Conservation (phyloP, 2,797 vertebrate species). For the Oryzias sinensis region DNA sequence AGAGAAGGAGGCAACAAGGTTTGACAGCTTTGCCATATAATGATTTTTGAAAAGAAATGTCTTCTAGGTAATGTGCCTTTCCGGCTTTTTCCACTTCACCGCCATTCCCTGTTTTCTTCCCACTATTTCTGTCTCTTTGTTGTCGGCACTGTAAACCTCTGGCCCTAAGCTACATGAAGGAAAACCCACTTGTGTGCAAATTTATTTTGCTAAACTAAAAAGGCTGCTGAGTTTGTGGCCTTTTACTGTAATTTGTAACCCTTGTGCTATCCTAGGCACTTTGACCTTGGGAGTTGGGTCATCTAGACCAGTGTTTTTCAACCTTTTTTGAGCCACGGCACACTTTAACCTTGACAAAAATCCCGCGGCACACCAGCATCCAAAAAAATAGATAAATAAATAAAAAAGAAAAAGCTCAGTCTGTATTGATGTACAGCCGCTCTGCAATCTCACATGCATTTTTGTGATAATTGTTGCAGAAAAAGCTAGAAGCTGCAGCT, state of each 20-base stretch:
- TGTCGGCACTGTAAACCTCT: constrained; percentile 49
- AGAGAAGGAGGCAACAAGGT: constrained; percentile 16
- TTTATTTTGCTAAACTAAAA: constrained; percentile 43
- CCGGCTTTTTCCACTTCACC: neutral
- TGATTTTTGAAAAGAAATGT: constrained; percentile 2
- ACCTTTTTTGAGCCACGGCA: too few relatives aligned
- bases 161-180: constrained; percentile 49
- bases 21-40: constrained; percentile 29
- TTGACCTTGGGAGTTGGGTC: too few relatives aligned
- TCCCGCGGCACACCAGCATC: too few relatives aligned
- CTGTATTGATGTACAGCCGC: too few relatives aligned
- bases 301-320: too few relatives aligned
- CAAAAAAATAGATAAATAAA: too few relatives aligned
- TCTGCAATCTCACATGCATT: too few relatives aligned
- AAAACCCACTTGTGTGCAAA: constrained; percentile 40
- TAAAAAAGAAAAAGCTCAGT: too few relatives aligned
- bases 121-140: constrained; percentile 7
- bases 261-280: too few relatives aligned
- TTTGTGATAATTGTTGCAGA: too few relatives aligned
- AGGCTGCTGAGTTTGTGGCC: constrained; percentile 48
- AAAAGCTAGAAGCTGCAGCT: too few relatives aligned
- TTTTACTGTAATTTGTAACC: constrained; percentile 24
- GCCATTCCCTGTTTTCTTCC: constrained; percentile 6
- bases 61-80: neutral
- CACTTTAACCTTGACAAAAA: too few relatives aligned